Conservation (phyloP, 2,888 invertebrate genomes). For the Diplolepis rosae region DNA sequence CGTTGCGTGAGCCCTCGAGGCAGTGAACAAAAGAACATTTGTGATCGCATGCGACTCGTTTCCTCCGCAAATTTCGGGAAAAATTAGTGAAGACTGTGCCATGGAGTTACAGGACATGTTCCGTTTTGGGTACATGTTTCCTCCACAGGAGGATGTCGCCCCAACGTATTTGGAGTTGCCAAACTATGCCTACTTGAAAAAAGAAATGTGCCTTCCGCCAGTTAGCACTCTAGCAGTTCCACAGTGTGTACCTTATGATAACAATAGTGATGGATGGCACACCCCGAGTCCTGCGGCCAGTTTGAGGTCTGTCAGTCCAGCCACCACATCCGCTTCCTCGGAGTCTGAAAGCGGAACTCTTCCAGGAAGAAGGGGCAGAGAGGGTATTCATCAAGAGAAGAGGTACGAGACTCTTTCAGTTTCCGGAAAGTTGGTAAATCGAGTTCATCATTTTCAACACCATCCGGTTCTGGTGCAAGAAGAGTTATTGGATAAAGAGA, state of each 20-base stretch:
- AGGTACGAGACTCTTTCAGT: slow-evolving; percentile 31
- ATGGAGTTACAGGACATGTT: slow-evolving; percentile 72
- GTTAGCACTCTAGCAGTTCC: slow-evolving; percentile 57
- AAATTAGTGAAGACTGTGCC: neutral
- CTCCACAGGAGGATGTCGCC: slow-evolving; percentile 64
- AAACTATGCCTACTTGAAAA: slow-evolving; percentile 58
- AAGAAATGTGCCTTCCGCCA: slow-evolving; percentile 62
- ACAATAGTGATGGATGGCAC: slow-evolving; percentile 71
- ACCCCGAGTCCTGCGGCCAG: slow-evolving; percentile 70
- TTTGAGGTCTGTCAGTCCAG: slow-evolving; percentile 67
- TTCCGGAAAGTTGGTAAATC: slow-evolving; percentile 19
- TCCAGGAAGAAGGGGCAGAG: slow-evolving; percentile 42
- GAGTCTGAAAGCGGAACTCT: slow-evolving; percentile 59
- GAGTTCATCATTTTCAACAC: slow-evolving; percentile 36
- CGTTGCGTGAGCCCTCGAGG: slow-evolving; percentile 1
- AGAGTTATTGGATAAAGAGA: slow-evolving; percentile 41
- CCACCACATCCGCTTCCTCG: slow-evolving; percentile 64
- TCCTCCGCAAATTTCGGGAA: neutral
- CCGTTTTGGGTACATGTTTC: slow-evolving; percentile 70
- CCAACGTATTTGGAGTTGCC: slow-evolving; percentile 66
- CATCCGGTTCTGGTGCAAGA: slow-evolving; percentile 25
- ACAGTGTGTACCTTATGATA: slow-evolving; percentile 56
- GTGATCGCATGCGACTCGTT: neutral
- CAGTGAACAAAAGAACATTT: neutral
- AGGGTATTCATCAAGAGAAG: slow-evolving; percentile 33